Percentiles rank a stretch among this genome's conserved stretches.
Evolutionary conservation across 2,888 invertebrate genomes (phyloP).

Genomic region (Ophraella communa): DNA sequence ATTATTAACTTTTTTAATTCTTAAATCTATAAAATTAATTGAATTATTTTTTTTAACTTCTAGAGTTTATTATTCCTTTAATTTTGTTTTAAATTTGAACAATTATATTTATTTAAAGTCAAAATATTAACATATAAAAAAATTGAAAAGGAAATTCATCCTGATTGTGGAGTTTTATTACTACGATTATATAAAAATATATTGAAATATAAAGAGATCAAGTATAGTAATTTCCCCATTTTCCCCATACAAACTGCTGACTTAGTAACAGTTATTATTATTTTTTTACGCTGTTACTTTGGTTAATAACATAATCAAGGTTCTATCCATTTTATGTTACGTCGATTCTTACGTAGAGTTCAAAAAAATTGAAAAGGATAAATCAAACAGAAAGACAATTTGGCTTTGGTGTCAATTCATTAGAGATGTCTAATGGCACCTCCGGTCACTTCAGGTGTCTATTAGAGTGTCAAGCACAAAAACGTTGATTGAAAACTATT

Average conservation of each 20-base stretch:
- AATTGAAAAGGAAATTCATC: no score
- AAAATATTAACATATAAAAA: no score
- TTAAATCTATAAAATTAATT: no score
- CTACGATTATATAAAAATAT: no score
- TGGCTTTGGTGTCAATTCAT: conserved; percentile 40
- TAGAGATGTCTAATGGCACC: conserved; percentile 39
- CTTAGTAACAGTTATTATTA: background rate
- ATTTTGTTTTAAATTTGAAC: no score
- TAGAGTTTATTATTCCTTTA: no score
- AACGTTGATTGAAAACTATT: conserved; percentile 18
- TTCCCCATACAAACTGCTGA: background rate
- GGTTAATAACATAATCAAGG: background rate
- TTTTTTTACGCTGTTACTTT: background rate
- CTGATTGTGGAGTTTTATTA: no score
- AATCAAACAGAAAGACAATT: conserved; percentile 18
- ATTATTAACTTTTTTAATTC: no score
- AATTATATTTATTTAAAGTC: no score
- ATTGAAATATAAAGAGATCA: no score
- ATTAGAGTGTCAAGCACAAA: conserved; percentile 18
- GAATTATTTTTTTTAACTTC: no score
- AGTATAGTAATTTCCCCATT: no score
- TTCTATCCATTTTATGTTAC: background rate
- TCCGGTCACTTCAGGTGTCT: conserved; percentile 34
- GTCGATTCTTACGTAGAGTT: background rate
- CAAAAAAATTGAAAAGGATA: conserved; percentile 12